Conservation (phyloP, 1,140 invertebrate genomes). For the Planococcus citri region DNA sequence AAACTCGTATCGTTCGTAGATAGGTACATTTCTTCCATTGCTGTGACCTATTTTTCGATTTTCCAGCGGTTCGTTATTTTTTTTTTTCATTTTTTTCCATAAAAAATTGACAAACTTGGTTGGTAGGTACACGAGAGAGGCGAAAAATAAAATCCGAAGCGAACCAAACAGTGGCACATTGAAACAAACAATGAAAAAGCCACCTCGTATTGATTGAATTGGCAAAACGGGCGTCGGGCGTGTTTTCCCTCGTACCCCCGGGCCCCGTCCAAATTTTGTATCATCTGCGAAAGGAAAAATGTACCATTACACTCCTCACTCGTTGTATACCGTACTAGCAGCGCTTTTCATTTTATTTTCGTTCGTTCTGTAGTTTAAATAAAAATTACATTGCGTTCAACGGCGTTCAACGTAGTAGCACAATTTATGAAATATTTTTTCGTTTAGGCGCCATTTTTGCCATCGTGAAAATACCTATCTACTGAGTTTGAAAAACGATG, state of each 20-base stretch:
- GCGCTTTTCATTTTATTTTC: conserved; percentile 2
- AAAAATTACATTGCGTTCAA: neutral
- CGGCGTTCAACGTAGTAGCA: neutral
- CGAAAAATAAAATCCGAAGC: neutral
- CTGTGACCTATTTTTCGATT: neutral
- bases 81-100: neutral
- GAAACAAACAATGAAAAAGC: conserved; percentile 7
- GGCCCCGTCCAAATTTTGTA: conserved; percentile 7
- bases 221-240: neutral
- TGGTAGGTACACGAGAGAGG: too few relatives aligned
- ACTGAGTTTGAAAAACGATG: neutral
- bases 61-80: neutral
- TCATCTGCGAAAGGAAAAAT: neutral
- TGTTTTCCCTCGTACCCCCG: neutral
- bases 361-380: conserved; percentile 7
- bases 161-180: neutral
- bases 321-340: too few relatives aligned
- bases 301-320: neutral
- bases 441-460: neutral
- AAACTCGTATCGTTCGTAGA: neutral
- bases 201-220: neutral
- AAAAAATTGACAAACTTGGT: too few relatives aligned
- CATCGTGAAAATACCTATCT: neutral
- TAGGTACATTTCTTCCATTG: neutral
- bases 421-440: neutral